Evolutionary conservation across 2,888 invertebrate genomes (phyloP).

Genomic region (Amphipyra berbera): DNA sequence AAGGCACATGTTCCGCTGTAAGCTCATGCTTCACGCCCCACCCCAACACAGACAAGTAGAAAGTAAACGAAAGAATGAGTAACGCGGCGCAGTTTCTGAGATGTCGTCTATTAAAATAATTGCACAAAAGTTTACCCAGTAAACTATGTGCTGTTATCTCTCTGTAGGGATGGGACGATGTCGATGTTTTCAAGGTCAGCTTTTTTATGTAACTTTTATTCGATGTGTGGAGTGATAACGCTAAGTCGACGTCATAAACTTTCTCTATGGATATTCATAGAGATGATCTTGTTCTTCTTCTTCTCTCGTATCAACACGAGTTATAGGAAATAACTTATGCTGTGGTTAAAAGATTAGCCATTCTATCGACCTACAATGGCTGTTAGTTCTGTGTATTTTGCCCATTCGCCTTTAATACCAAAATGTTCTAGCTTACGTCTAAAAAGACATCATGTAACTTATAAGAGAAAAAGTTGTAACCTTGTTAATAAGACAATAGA

Average conservation of each 20-base stretch:
- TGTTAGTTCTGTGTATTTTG: too few species aligned
- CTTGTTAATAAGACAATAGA: too few species aligned
- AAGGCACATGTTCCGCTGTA: conserved; percentile 12
- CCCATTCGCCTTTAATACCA: too few species aligned
- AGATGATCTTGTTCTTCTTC: too few species aligned
- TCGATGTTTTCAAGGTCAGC: conserved; percentile 40
- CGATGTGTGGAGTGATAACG: not conserved
- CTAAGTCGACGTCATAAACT: not conserved
- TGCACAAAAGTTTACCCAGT: conserved; percentile 71
- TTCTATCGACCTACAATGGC: too few species aligned
- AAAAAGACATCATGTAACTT: too few species aligned
- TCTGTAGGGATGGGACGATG: conserved; percentile 49
- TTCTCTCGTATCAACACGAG: too few species aligned
- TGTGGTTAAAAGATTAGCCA: too few species aligned
- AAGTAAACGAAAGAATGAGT: conserved; percentile 76
- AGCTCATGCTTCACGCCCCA: conserved; percentile 5
- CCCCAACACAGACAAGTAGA: conserved; percentile 47
- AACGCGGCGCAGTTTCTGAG: conserved; percentile 67
- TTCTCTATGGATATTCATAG: too few species aligned
- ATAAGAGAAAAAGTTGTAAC: too few species aligned
- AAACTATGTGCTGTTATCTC: conserved; percentile 65
- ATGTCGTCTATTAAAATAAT: conserved; percentile 82
- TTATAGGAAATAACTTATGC: too few species aligned
- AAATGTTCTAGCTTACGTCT: too few species aligned
- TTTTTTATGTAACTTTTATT: not conserved